Evolutionary conservation across 2,888 invertebrate genomes (phyloP), one percentile per base, ranked within the genome.

Genomic region (Brachycybe producta): DNA sequence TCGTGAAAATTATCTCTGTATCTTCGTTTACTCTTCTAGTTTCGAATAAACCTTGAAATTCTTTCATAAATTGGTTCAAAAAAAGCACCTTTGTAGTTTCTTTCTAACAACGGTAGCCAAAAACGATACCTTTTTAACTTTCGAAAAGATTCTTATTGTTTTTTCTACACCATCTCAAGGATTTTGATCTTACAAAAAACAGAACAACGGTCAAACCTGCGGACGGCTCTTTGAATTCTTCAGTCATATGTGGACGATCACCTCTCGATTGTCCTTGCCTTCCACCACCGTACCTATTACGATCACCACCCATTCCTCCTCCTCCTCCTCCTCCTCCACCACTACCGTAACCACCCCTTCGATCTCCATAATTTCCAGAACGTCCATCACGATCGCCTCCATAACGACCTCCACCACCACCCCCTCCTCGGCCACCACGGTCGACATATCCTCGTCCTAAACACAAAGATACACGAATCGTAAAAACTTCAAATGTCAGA

Each of bases 321-420:
- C 59, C 60, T 13, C 58, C 57, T 15, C 54, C 55, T 3, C 55
- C 42, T 3, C 42, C 17, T 3, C 47, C 28, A 5, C 36, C 35
- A 13, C 51, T 39, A n/a, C 43, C 49, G n/a, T 38, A 46, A 13
- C 40, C 30, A 30, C 48, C 47, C 8, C 38, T 49, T 13, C 54
- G 48, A 13, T 44, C 45, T n/a, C 52, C 41, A 7, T 51, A 43
- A 21, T 52, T 47, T 15, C 45, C 46, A 23, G 15, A 21, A 19
- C 28, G 19, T 11, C 74, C 73, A 60, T 73, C 72, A 59, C 72
- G 70, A 30, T 72, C 71, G 56, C 72, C 65, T 45, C 69, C 65
- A 52, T 68, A 65, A 43, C 57, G 65, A 57, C 66, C 67, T 60
- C 65, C 58, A 26, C 56, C 53, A 39, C 53, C 49, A 19, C 44